A percentile compares a stretch with the other conserved stretches of the same genome.
Conservation (phyloP, 2,888 invertebrate genomes). For the Tillus elongatus region DNA sequence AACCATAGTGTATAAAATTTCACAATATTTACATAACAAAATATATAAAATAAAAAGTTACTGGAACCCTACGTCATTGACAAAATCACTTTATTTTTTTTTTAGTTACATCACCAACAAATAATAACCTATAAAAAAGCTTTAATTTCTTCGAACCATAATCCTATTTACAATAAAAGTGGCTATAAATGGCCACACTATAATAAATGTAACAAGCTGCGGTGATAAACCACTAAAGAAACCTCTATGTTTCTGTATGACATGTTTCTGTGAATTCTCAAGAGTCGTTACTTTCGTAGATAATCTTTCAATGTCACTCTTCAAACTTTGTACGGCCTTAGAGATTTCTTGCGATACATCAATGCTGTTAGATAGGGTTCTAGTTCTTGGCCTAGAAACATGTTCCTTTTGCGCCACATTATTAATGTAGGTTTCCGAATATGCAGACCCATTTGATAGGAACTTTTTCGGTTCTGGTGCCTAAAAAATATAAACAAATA, state of each 20-base stretch:
- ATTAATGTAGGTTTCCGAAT: too few relatives aligned
- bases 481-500: constrained; percentile 22
- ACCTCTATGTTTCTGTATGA: constrained; percentile 19
- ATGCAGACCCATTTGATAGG: constrained; percentile 27
- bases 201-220: constrained; percentile 49
- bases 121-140: too few relatives aligned
- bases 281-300: constrained; percentile 40
- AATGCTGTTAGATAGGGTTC: constrained; percentile 25
- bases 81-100: too few relatives aligned
- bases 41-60: too few relatives aligned
- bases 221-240: constrained; percentile 30
- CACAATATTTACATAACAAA: too few relatives aligned
- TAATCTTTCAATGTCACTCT: constrained; percentile 44
- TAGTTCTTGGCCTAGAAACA: constrained; percentile 29
- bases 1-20: too few relatives aligned
- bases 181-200: constrained; percentile 60
- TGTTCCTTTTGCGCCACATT: constrained; percentile 23
- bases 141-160: constrained; percentile 1
- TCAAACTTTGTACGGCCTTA: constrained; percentile 43
- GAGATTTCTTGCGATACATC: constrained; percentile 46
- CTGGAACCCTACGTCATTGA: too few relatives aligned
- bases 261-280: constrained; percentile 30
- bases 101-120: too few relatives aligned
- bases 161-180: constrained; percentile 35
- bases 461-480: constrained; percentile 30